Conservation (phyloP, 35 echinoderm and acorn worm genomes). For the Diadema setosum region DNA sequence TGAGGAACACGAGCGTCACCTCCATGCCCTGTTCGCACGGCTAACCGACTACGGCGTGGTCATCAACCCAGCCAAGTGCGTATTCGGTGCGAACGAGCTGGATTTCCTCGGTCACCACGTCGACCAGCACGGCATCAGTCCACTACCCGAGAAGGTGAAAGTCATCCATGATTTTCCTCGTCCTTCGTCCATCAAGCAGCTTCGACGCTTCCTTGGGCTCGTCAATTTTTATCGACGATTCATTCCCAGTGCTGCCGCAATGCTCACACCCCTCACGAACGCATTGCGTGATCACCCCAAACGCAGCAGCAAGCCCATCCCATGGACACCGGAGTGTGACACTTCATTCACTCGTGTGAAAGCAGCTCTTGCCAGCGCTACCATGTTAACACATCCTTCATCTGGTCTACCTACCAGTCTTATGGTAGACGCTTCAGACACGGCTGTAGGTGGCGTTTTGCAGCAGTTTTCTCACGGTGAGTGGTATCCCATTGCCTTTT, state of each 20-base stretch:
- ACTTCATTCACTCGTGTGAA: background rate
- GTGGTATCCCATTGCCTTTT: slow-evolving; percentile 35
- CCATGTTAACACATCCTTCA: slow-evolving; percentile 25
- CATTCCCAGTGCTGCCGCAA: slow-evolving; percentile 29
- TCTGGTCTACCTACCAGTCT: background rate
- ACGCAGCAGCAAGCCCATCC: background rate
- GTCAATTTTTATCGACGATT: slow-evolving; percentile 71
- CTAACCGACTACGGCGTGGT: slow-evolving; percentile 38
- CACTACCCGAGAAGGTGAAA: slow-evolving; percentile 23
- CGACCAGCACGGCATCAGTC: slow-evolving; percentile 12
- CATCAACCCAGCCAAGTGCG: slow-evolving; percentile 38
- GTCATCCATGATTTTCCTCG: slow-evolving; percentile 41
- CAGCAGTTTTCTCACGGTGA: slow-evolving; percentile 15
- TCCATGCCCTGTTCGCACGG: slow-evolving; percentile 33
- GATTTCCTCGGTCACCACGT: slow-evolving; percentile 52
- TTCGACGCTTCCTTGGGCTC: slow-evolving; percentile 35
- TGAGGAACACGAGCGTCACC: slow-evolving; percentile 3
- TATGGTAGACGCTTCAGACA: slow-evolving; percentile 44
- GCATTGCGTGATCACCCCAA: background rate
- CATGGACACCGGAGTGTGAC: background rate
- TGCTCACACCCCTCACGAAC: slow-evolving; percentile 31
- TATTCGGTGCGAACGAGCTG: slow-evolving; percentile 12
- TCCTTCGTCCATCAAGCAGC: background rate
- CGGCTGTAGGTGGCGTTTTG: slow-evolving; percentile 45
- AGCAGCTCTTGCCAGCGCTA: slow-evolving; percentile 3